Evolutionary conservation across 2,797 vertebrate species (phyloP).

Genomic region (Lemur catta): DNA sequence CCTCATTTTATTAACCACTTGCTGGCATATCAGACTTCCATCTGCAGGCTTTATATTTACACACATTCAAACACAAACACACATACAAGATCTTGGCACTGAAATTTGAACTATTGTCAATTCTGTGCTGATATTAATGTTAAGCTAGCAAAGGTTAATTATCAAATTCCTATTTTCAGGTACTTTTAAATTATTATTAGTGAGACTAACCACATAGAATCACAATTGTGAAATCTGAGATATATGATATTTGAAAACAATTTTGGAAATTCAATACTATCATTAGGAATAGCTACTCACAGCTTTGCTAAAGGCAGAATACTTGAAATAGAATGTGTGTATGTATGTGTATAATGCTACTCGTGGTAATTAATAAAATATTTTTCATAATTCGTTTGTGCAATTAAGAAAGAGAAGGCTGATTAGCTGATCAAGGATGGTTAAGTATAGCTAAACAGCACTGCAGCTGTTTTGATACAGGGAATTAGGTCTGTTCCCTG

Average conservation of each 20-base stretch:
- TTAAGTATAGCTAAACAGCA: neutral
- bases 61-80: neutral
- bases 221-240: slow-evolving; percentile 6
- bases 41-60: neutral
- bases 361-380: neutral
- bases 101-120: slow-evolving; percentile 30
- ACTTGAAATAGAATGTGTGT: neutral
- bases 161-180: slow-evolving; percentile 26
- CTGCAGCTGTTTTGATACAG: neutral
- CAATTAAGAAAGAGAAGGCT: neutral
- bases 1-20: slow-evolving; percentile 21
- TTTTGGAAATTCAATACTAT: slow-evolving; percentile 32
- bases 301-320: neutral
- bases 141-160: slow-evolving; percentile 4
- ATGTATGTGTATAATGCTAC: neutral
- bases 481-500: neutral
- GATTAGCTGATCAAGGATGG: too few species aligned
- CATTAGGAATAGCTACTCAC: neutral
- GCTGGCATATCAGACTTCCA: neutral
- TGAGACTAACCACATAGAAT: slow-evolving; percentile 8
- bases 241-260: neutral
- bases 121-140: neutral
- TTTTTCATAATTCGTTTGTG: slow-evolving; percentile 33
- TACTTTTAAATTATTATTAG: slow-evolving; percentile 27
- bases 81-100: neutral